phyloP scores from a whole-genome alignment of 2,888 invertebrate genomes.

The Odontothrips loti region DNA sequence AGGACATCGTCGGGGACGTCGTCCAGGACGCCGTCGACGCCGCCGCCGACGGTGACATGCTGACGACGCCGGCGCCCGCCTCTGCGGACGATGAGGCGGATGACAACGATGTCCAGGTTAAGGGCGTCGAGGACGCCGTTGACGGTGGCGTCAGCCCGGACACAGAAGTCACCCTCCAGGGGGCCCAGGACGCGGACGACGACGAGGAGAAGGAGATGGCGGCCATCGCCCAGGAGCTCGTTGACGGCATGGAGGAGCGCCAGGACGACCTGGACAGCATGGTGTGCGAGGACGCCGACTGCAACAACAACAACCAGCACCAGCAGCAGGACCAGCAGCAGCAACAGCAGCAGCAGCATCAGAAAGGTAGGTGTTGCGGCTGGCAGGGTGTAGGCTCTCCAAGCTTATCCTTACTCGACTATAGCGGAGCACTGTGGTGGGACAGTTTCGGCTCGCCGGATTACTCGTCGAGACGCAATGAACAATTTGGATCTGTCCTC shows the following conservation, averaged over 20 bases:
- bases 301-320: conserved; percentile 21
- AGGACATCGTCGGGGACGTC: no score
- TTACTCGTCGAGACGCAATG: no score
- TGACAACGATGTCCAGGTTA: no score
- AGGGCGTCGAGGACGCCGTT: background rate
- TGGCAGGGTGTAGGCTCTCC: no score
- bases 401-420: no score
- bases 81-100: no score
- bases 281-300: conserved; percentile 1
- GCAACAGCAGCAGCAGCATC: background rate
- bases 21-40: background rate
- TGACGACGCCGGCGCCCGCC: no score
- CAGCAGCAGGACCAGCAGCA: background rate
- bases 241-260: background rate
- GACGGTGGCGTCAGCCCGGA: background rate
- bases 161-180: background rate
- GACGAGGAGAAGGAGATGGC: conserved; percentile 13
- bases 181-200: background rate
- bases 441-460: no score
- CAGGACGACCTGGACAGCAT: background rate
- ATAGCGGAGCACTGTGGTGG: no score
- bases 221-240: background rate
- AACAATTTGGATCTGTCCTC: background rate
- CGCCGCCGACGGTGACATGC: background rate
- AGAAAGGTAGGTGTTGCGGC: background rate